A percentile compares a stretch with the other conserved stretches of the same genome.
Evolutionary conservation across 2,888 invertebrate genomes (phyloP).

Genomic region (Calephelis perditalis): DNA sequence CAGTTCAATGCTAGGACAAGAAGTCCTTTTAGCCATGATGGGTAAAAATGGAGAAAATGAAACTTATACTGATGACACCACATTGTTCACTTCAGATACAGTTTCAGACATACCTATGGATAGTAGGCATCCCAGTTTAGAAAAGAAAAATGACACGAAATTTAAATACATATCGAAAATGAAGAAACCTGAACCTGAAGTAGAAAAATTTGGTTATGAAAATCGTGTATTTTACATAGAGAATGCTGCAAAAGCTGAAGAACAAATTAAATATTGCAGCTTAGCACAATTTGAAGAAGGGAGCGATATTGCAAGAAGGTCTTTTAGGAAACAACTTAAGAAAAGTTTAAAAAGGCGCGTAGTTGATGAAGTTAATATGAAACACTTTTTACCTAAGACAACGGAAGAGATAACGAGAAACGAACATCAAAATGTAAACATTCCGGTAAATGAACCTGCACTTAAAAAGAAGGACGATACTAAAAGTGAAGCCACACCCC

Average conservation of each 20-base stretch:
- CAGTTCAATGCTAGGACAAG: slow-evolving; percentile 85
- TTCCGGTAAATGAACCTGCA: slow-evolving; percentile 17
- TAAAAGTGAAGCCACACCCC: slow-evolving; percentile 31
- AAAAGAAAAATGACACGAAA: slow-evolving; percentile 78
- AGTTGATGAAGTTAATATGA: slow-evolving; percentile 48
- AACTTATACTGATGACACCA: slow-evolving; percentile 85
- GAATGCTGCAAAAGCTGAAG: slow-evolving; percentile 68
- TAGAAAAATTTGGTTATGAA: slow-evolving; percentile 83
- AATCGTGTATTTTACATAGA: slow-evolving; percentile 83
- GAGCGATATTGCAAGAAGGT: slow-evolving; percentile 88
- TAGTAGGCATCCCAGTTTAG: slow-evolving; percentile 73
- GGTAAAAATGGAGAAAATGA: slow-evolving; percentile 80
- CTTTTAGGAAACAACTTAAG: slow-evolving; percentile 79
- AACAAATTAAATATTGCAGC: slow-evolving; percentile 85
- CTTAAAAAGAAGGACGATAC: slow-evolving; percentile 23
- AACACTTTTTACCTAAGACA: slow-evolving; percentile 54
- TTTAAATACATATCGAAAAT: slow-evolving; percentile 73
- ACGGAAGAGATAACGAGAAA: slow-evolving; percentile 45
- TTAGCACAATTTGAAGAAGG: slow-evolving; percentile 90
- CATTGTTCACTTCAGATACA: slow-evolving; percentile 79
- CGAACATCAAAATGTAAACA: slow-evolving; percentile 36
- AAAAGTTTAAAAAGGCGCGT: slow-evolving; percentile 66
- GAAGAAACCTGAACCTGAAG: slow-evolving; percentile 63
- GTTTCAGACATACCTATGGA: slow-evolving; percentile 72
- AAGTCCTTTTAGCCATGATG: slow-evolving; percentile 82